Base-by-base conservation (phyloP, 1,140 invertebrate genomes). In the Agraylea sexmaculata region DNA sequence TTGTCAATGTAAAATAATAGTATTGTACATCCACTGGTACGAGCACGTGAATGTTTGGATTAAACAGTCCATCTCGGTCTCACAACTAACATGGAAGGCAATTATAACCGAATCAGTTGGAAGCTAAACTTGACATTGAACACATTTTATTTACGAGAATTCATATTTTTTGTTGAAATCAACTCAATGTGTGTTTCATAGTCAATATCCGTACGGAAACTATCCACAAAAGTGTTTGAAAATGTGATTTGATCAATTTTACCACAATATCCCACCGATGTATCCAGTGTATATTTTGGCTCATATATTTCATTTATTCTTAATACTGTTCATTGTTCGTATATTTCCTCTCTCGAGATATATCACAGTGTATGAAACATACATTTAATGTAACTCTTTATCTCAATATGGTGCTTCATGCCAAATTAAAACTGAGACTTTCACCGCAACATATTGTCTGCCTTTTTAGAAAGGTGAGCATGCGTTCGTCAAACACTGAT, bases 351-450 rank as follows among this genome's bases (percentile, higher is more conserved):
- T 67, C 34, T 67, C 64, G 3, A 62, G 58, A 46, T 64, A 66
- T 40, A 55, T 51, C 38, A 49, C 43, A 28, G 21, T 27, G 8
- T 30, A 3, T 40, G 18, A 4, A 23, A 40, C 6, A n/a, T 16
- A n/a, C n/a, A n/a, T n/a, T n/a, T n/a, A n/a, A n/a, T n/a, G n/a
- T n/a, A n/a, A n/a, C n/a, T n/a, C n/a, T n/a, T n/a, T n/a, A n/a
- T n/a, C 12, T 31, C 22, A 63, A 54, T 42, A 67, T 67, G 63
- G 64, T 66, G 45, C 50, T 66, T 13, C 64, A 61, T 47, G 63
- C 66, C 18, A 67, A 67, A 52, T 57, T 66, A 39, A 53, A 56
- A 16, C 55, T 67, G n/a, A 67, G 62, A 54, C 55, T 60, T 49
- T 61, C 64, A 13, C 59, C 64, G 22, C 60, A 59, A 38, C 60